A percentile compares a stretch with the other conserved stretches of the same genome.
phyloP scores from a whole-genome alignment of 2,113 vertebrate genomes.

The Hydrochoerus hydrochaeris region DNA sequence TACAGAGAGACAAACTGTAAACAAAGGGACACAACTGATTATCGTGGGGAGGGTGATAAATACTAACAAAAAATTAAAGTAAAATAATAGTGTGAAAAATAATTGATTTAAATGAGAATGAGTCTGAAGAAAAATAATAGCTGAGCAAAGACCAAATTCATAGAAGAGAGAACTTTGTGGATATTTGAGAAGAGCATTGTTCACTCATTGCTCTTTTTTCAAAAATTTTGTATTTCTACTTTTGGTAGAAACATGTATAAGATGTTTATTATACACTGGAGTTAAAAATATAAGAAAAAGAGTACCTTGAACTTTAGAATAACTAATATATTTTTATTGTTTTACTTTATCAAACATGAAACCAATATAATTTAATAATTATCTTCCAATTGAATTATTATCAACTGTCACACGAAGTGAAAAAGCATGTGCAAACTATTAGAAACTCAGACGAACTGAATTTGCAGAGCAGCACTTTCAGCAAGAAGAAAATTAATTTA shows the following conservation, averaged over 20 bases:
- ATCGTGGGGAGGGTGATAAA: neutral
- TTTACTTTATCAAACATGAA: neutral
- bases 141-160: neutral
- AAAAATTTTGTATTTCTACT: neutral
- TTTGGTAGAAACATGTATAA: no score
- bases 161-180: rapidly evolving
- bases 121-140: neutral
- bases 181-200: neutral
- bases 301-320: neutral
- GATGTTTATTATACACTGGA: neutral
- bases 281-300: neutral
- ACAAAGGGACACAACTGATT: neutral
- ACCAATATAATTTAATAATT: neutral
- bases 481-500: neutral
- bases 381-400: neutral
- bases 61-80: neutral
- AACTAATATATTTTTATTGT: neutral
- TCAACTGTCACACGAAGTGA: neutral
- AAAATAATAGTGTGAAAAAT: neutral
- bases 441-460: neutral
- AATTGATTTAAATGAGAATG: neutral
- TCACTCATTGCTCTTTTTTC: neutral
- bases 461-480: neutral
- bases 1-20: neutral
- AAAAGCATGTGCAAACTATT: neutral